These are phyloP conservation scores for Procavia capensis DNA, from an alignment of 2,113 vertebrate genomes.

Conservation along the genomic window DNA sequence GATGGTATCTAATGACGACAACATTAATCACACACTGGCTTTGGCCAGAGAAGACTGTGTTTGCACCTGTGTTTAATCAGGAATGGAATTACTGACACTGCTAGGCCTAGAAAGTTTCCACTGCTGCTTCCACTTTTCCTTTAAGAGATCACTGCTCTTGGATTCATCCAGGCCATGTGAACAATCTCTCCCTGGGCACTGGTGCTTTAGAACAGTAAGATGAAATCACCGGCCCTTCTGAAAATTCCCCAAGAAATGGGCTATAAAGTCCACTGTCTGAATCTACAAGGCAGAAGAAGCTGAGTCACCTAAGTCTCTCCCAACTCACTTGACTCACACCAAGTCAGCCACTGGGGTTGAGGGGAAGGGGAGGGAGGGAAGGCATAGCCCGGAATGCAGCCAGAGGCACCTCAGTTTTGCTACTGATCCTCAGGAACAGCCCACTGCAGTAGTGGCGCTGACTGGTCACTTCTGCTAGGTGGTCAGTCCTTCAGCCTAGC, in stretches of 20 bases:
- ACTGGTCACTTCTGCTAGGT: not conserved
- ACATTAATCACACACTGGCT: not conserved
- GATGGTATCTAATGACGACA: no score
- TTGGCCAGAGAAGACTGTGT: not conserved
- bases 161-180: not conserved
- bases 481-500: not conserved
- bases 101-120: not conserved
- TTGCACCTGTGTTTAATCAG: not conserved
- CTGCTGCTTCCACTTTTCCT: constrained; percentile 21
- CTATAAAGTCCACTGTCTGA: not conserved
- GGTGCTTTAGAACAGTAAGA: constrained; percentile 29
- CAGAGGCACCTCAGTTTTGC: not conserved
- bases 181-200: not conserved
- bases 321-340: not conserved
- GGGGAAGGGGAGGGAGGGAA: no score
- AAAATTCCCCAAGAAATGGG: constrained; percentile 61
- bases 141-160: not conserved
- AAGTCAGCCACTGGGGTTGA: not conserved
- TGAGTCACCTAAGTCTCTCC: constrained; percentile 1
- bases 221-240: constrained; percentile 43
- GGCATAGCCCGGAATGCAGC: not conserved
- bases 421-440: not conserved
- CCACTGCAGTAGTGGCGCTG: not conserved
- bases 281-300: not conserved
- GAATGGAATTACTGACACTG: not conserved